Evolutionary conservation across 37 sponge, comb jelly and placozoan genomes (phyloP), one percentile per base, ranked within the genome.

Genomic region (Geodia barretti): DNA sequence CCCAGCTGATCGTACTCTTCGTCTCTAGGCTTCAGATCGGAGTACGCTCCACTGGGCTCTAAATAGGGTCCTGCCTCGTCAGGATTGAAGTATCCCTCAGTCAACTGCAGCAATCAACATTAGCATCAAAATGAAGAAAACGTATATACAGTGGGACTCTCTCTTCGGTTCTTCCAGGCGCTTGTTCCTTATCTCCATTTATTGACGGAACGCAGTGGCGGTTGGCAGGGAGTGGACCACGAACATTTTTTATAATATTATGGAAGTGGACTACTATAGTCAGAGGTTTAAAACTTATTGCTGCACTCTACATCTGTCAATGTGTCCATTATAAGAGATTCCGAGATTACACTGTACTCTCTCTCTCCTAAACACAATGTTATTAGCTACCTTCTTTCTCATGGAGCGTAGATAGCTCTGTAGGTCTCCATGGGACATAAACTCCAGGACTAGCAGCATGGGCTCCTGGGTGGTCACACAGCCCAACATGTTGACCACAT

Each of bases 401-500:
- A 60, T 70, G 3, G 79, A 17, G 39, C 88, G 78, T 33, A 92
- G 64, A 62, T 79, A 92, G 32, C 47, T 42, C 34, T 84, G 78
- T 39, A 92, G 72, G 43, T 87, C 76, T 1, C 92, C 92, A 75
- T 92, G 34, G 4, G 73, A 64, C 61, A 92, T 71, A 41, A 71
- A 80, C 81, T 92, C 92, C 64, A 87, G 71, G 9, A 92, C 72
- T 31, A 92, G 85, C 1, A 80, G 62, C 71, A 92, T 30, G 14
- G 92, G 92, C 39, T 92, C 92, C 28, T 75, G 71, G 19, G n/a
- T 23, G 17, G 88, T 87, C 60, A 71, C 64, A 68, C 92, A 92
- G 20, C 92, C 92, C 0, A 92, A 62, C 92, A 92, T 92, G 65
- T 87, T 92, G 25, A 92, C 92, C 28, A 92, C 84, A 73, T 77